Base-by-base conservation (phyloP, 2,113 vertebrate genomes). In the Camarhynchus parvulus region DNA sequence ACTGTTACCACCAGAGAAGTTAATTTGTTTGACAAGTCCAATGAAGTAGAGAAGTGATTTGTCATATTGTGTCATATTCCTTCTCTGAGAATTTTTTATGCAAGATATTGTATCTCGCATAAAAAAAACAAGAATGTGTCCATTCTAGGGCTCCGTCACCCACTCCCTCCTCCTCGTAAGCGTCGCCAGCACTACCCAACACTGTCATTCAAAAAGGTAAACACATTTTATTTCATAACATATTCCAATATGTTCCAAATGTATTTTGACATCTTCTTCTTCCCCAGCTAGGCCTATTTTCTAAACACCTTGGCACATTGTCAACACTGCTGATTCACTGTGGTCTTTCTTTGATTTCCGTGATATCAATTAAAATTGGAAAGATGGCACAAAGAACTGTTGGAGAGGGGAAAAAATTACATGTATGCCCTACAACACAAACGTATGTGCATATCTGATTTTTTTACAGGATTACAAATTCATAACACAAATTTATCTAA, bases 301-400 rank as follows among this genome's bases (percentile, higher is more conserved):
- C 82, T 88, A 82, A 96, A 96, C 94, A 83, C 72, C 46, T 70
- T 90, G 91, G 96, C 95, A 96, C 83, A 30, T 78, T 97, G 94
- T 95, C 90, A 90, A 84, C 93, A 87, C 95, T 80, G 85, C 97
- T 96, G 77, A 96, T 94, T 95, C 94, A 94, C 89, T 92, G 75
- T 96, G 76, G 89, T 87, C 93, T 94, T 83, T 93, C 81, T 96
- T 95, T 96, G 91, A 96, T 97, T 96, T 89, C 90, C 55, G 33
- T 83, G 63, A 90, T 96, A 97, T 97, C 66, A 64, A 97, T 97
- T 94, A 97, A 97, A 95, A 89, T 91, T 95, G 83, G 96, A 96
- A 94, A 91, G 79, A 95, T 95, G 93, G 95, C 84, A 93, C 85
- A 89, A 94, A 97, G 62, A 93, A 59, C 59, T 74, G 42, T 74